Percentiles rank a stretch among this genome's conserved stretches.
These are phyloP conservation scores for Dinoponera quadriceps DNA, from an alignment of 1,140 invertebrate species.

Conservation along the genomic window DNA sequence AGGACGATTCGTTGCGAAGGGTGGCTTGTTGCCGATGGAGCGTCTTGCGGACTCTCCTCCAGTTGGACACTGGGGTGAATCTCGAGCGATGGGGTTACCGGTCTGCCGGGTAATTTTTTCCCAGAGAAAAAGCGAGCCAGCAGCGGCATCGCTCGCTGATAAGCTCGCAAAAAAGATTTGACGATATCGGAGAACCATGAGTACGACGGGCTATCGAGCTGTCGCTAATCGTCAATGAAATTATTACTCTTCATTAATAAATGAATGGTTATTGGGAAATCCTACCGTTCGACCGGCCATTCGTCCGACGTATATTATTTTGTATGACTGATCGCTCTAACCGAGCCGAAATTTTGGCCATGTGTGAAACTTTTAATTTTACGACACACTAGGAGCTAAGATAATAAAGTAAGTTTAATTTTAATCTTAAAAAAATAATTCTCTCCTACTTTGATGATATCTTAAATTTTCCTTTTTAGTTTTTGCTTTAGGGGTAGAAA, in stretches of 20 bases:
- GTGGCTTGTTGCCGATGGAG: slow-evolving; percentile 69
- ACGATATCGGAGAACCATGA: background rate
- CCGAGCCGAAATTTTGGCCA: no score
- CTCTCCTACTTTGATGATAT: no score
- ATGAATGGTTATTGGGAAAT: background rate
- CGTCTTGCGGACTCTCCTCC: background rate
- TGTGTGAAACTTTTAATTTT: no score
- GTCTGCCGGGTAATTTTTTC: slow-evolving; percentile 39
- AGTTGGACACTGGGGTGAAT: background rate
- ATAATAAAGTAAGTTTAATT: no score
- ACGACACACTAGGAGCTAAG: no score
- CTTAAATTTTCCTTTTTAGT: no score
- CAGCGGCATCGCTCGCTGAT: slow-evolving; percentile 24
- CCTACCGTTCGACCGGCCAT: background rate
- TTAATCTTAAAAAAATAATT: no score
- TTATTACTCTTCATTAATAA: background rate
- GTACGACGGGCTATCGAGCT: background rate
- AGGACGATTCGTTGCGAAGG: slow-evolving; percentile 40
- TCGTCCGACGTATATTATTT: background rate
- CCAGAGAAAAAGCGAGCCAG: background rate
- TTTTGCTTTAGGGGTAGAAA: no score
- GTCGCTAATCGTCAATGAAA: background rate
- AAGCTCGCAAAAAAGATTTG: background rate
- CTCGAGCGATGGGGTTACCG: slow-evolving; percentile 64
- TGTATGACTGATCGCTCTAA: slow-evolving; percentile 1